These are phyloP conservation scores for Lanistes nyassanus DNA, from an alignment of 1,140 invertebrate genomes.

Conservation along the genomic window DNA sequence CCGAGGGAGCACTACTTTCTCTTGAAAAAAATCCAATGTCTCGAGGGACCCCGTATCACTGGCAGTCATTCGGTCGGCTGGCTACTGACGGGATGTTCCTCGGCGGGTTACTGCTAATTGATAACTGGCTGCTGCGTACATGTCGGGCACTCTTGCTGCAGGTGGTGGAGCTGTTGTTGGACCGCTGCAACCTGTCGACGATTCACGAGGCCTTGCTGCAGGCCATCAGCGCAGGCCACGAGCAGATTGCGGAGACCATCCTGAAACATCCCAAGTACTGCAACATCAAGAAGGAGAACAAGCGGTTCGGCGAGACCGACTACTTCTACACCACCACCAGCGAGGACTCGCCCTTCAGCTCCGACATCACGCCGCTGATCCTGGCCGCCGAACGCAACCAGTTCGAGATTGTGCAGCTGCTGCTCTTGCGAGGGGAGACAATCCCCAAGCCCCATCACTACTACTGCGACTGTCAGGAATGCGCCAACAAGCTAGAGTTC, in stretches of 20 bases:
- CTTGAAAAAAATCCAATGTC: too few relatives aligned
- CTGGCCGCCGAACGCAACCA: constrained; percentile 64
- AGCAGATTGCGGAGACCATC: constrained; percentile 64
- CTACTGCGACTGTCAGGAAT: constrained; percentile 72
- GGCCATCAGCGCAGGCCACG: constrained; percentile 63
- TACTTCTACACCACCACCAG: constrained; percentile 54
- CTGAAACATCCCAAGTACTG: constrained; percentile 63
- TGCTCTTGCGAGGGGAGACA: constrained; percentile 62
- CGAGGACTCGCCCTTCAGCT: constrained; percentile 59
- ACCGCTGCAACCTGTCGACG: constrained; percentile 54
- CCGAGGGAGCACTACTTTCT: too few relatives aligned
- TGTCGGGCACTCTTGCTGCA: constrained; percentile 27
- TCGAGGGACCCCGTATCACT: too few relatives aligned
- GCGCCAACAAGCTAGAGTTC: constrained; percentile 68
- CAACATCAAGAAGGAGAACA: constrained; percentile 56
- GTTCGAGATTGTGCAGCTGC: constrained; percentile 65
- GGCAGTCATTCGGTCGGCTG: too few relatives aligned
- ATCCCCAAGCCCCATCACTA: constrained; percentile 71
- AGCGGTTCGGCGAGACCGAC: constrained; percentile 56
- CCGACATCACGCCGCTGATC: constrained; percentile 65
- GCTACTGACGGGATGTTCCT: too few relatives aligned
- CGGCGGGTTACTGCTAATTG: too few relatives aligned
- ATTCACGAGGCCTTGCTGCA: constrained; percentile 64
- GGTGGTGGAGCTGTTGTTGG: constrained; percentile 61
- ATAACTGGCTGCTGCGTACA: too few relatives aligned